Percentiles rank a stretch among this genome's conserved stretches.
Evolutionary conservation across 1,140 invertebrate species (phyloP).

Genomic region (Acromyrmex echinatior): DNA sequence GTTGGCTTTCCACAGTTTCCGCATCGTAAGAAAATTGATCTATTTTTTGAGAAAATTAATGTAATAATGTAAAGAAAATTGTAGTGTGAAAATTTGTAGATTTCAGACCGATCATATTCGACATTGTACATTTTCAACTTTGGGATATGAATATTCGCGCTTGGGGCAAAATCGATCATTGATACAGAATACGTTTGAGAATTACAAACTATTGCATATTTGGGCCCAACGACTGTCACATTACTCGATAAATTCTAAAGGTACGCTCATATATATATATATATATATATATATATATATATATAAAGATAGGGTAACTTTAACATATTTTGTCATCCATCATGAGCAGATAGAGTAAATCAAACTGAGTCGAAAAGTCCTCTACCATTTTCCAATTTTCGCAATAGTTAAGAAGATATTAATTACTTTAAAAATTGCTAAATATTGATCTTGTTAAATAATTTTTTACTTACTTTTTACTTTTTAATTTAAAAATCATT

Average conservation of each 20-base stretch:
- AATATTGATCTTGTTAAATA: too few species aligned
- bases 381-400: too few species aligned
- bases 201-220: conserved; percentile 73
- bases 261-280: conserved; percentile 37
- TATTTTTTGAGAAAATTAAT: not conserved
- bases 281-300: too few species aligned
- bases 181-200: conserved; percentile 66
- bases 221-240: conserved; percentile 77
- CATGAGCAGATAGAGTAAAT: too few species aligned
- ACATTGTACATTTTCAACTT: conserved; percentile 73
- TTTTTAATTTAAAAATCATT: too few species aligned
- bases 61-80: not conserved
- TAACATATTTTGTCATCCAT: too few species aligned
- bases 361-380: too few species aligned
- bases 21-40: conserved; percentile 70
- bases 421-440: too few species aligned
- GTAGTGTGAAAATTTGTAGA: conserved; percentile 43
- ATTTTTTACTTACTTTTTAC: too few species aligned
- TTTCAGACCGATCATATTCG: conserved; percentile 71
- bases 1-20: conserved; percentile 67
- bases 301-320: too few species aligned
- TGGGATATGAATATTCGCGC: conserved; percentile 79
- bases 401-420: too few species aligned
- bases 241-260: conserved; percentile 79
- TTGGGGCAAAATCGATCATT: conserved; percentile 68